Base-by-base conservation (phyloP, 2,888 invertebrate species). In the Lasioglossum marginatum region DNA sequence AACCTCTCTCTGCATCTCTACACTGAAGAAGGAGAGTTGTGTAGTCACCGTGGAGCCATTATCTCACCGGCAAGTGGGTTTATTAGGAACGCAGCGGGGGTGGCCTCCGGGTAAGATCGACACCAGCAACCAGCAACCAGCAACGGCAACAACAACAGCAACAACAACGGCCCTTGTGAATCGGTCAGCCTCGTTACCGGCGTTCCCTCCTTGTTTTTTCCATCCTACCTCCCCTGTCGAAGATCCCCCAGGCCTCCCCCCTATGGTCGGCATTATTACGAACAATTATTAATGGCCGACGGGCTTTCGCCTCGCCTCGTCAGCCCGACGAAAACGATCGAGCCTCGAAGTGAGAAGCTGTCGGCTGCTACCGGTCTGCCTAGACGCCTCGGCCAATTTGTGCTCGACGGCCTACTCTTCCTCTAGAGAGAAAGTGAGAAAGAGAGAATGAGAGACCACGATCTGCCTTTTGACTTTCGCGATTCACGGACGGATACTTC, bases 41-140 rank as follows among this genome's bases (percentile, higher is more conserved):
- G 92, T 91, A 95, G 95, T 95, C 95, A 95, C 95, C 91, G 94
- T 91, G 91, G 93, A 92, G 93, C 94, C 93, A 95, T 95, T 95
- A 95, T 94, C 93, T 92, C 92, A 90, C 92, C 92, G 90, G 93
- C 94, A 94, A 94, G 93, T 94, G 92, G 93, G 94, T 94, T 94
- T 94, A 95, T 95, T 95, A 95, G 94, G 93, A 93, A 93, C 94
- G 89, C 95, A 95, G 94, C 95, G 95, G 95, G 95, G 95, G 94
- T 94, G 94, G 95, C 92, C 93, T 90, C 90, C 91, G 92, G 89
- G 89, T 91, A 91, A 92, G 92, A 94, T 93, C 94, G 93, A 93
- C 93, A 93, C 93, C 93, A 90, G 88, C 90, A 92, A 76, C 52
- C 52, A 52, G 52, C 52, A n/a, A 52, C 52, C 52, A 10, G 43